Evolutionary conservation across 2,888 invertebrate genomes (phyloP).

Genomic region (Lithophane leautieri): DNA sequence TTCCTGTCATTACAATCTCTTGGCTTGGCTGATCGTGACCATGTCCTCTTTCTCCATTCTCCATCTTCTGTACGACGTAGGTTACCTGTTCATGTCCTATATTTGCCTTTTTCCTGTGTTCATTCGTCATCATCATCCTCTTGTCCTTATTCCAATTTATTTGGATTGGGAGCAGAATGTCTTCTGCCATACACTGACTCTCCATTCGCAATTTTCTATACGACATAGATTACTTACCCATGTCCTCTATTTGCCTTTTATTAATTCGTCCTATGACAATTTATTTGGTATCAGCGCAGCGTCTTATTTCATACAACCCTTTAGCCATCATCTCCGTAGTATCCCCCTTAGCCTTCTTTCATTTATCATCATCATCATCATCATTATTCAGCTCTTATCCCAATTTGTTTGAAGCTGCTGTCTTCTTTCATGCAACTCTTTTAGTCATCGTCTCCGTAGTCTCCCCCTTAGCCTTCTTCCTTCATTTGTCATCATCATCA

Average conservation of each 20-base stretch:
- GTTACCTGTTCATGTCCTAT: background rate
- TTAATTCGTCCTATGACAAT: background rate
- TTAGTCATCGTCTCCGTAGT: background rate
- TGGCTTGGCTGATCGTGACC: too few relatives aligned
- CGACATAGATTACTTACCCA: background rate
- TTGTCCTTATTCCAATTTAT: background rate
- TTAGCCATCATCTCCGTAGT: background rate
- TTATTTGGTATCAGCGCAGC: background rate
- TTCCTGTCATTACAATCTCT: background rate
- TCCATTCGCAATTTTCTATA: background rate
- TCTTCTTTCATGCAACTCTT: background rate
- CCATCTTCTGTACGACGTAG: background rate
- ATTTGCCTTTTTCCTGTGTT: background rate
- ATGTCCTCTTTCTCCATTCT: background rate
- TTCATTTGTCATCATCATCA: background rate
- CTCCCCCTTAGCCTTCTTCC: background rate
- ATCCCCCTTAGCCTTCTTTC: background rate
- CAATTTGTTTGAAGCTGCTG: background rate
- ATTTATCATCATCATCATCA: too few relatives aligned
- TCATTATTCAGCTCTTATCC: background rate
- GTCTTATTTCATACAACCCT: too few relatives aligned
- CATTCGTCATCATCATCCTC: too few relatives aligned
- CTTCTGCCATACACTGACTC: background rate
- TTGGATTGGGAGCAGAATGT: rapidly evolving
- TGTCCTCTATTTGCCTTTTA: background rate